Conservation (phyloP, 1,140 invertebrate genomes). For the Drosophila punjabiensis region DNA sequence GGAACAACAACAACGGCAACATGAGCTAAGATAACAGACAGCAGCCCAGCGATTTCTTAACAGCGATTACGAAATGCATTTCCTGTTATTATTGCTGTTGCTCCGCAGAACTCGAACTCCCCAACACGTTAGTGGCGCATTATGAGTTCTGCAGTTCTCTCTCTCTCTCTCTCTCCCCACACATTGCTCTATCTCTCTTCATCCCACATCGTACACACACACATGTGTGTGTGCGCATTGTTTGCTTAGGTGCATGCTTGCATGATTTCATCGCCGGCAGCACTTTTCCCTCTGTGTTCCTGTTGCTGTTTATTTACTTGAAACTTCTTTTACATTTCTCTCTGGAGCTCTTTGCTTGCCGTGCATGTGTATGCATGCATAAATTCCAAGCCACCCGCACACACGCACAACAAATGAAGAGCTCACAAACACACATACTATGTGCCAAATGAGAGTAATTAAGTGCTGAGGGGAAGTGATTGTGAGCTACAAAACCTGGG, state of each 20-base stretch:
- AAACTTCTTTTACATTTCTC: conserved; percentile 75
- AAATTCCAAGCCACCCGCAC: conserved; percentile 54
- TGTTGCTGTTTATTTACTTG: conserved; percentile 77
- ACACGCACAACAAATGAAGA: conserved; percentile 38
- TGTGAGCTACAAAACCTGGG: not conserved
- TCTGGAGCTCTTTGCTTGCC: conserved; percentile 45
- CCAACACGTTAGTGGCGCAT: conserved; percentile 58
- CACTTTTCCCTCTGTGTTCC: conserved; percentile 57
- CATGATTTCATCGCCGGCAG: conserved; percentile 77
- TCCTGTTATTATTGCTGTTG: conserved; percentile 75
- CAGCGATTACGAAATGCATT: conserved; percentile 73
- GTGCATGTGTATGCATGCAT: conserved; percentile 76
- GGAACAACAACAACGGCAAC: conserved; percentile 44
- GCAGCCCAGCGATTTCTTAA: conserved; percentile 69
- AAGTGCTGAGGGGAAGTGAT: conserved; percentile 53
- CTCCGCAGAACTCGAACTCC: conserved; percentile 53
- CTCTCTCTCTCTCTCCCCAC: conserved; percentile 6
- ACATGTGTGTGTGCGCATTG: conserved; percentile 38
- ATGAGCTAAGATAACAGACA: conserved; percentile 78
- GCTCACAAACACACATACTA: conserved; percentile 13
- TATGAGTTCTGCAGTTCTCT: conserved; percentile 48
- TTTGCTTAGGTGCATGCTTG: conserved; percentile 77
- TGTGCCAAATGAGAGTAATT: conserved; percentile 76
- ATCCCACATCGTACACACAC: conserved; percentile 15
- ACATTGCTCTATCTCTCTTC: not conserved